Base-by-base conservation (phyloP, 1,140 invertebrate genomes). In the Drosophila sulfurigaster region DNA sequence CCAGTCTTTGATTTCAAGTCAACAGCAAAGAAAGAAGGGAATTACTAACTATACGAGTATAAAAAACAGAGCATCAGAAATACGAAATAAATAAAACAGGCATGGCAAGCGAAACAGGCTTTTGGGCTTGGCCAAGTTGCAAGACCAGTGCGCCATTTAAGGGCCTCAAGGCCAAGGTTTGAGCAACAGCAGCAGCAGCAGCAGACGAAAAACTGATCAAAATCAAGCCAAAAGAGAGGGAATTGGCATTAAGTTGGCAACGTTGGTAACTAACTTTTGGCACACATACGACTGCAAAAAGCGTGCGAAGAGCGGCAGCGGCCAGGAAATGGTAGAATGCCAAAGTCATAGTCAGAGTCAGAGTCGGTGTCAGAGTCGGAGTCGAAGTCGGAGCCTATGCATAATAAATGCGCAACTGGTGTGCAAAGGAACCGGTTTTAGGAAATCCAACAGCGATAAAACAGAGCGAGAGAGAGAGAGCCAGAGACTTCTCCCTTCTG, bases 371-470 rank as follows among this genome's bases (percentile, higher is more conserved):
- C 20, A 25, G 20, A 25, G 20, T 25, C 20, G 20, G 20, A 25
- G 20, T 25, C 20, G 20, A 25, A 25, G 20, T 25, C 20, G 20
- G 20, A 60, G 71, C 48, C 20, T 51, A 89, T 91, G 89, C 80
- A 91, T 91, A 91, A 91, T 91, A 91, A 91, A 91, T 91, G 89
- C 90, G 89, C 89, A 91, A 91, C 89, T 91, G 89, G 89, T 91
- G 89, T 91, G 81, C 81, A 77, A 78, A 80, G 71, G 71, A 88
- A 88, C 85, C 86, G 85, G 85, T 89, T 89, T 65, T 85, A 82
- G 76, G 81, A 65, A 79, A 79, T 62, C 56, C 28, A 48, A 46
- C 62, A 46, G 54, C 3, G 43, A 48, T 1, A 25, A 25, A 49
- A 49, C 1, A 49, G 5, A 25, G 35, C 7, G 13, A 41, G n/a